phyloP scores from a whole-genome alignment of 2,113 vertebrate species.

The Chitala chitala region DNA sequence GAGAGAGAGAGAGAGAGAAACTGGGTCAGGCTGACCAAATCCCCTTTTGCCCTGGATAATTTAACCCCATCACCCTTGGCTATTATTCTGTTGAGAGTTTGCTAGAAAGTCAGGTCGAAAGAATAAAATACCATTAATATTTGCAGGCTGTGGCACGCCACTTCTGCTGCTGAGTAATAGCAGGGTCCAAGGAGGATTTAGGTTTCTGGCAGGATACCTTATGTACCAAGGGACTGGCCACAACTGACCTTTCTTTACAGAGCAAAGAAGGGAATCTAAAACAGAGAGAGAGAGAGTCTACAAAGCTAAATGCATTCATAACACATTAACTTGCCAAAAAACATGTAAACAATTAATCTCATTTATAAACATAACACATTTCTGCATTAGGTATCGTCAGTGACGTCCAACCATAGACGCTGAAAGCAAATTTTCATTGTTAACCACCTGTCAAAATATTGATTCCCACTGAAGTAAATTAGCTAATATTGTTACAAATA shows the following conservation, averaged over 20 bases:
- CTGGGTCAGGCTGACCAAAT: constrained; percentile 26
- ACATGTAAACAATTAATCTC: too few relatives aligned
- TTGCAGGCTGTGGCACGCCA: constrained; percentile 32
- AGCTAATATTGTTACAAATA: too few relatives aligned
- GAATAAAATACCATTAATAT: constrained; percentile 44
- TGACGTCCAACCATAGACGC: too few relatives aligned
- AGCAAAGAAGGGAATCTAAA: constrained; percentile 9
- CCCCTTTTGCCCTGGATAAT: constrained; percentile 39
- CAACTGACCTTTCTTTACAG: too few relatives aligned
- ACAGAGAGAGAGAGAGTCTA: too few relatives aligned
- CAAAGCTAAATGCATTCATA: too few relatives aligned
- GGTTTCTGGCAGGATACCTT: not conserved
- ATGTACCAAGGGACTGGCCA: not conserved
- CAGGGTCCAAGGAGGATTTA: constrained; percentile 15
- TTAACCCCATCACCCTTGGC: constrained; percentile 48
- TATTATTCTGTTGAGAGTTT: constrained; percentile 39
- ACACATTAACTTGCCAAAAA: too few relatives aligned
- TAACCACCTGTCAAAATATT: too few relatives aligned
- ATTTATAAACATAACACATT: too few relatives aligned
- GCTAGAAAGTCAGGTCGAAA: constrained; percentile 37
- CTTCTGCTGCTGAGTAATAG: constrained; percentile 32
- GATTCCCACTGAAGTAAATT: too few relatives aligned
- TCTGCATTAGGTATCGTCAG: too few relatives aligned
- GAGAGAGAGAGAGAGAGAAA: constrained; percentile 10
- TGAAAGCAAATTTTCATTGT: too few relatives aligned